Evolutionary conservation across 2,113 vertebrate species (phyloP).

Genomic region (Amblyornis subalaris): DNA sequence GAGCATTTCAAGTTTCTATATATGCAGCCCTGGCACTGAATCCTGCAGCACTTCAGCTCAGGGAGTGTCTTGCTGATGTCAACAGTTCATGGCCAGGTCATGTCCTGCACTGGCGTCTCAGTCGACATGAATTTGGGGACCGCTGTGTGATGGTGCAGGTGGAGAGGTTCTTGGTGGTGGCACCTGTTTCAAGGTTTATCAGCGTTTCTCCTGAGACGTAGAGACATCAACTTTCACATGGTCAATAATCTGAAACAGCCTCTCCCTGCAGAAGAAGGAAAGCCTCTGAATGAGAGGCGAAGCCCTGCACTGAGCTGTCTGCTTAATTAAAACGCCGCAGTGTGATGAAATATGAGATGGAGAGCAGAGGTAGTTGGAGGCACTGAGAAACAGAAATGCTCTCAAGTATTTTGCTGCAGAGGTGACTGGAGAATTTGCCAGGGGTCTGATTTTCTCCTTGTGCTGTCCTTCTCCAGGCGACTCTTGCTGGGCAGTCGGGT

Average conservation of each 20-base stretch:
- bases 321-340: neutral
- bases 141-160: neutral
- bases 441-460: neutral
- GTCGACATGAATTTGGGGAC: neutral
- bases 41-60: neutral
- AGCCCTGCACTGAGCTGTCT: neutral
- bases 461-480: neutral
- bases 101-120: neutral
- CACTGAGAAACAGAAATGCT: neutral
- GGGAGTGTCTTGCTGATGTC: neutral
- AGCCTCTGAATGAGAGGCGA: neutral
- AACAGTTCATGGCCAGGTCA: neutral
- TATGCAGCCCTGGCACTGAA: neutral
- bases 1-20: neutral
- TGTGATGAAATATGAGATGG: neutral
- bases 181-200: neutral
- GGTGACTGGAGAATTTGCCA: neutral
- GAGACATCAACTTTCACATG: neutral
- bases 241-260: neutral
- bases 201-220: neutral
- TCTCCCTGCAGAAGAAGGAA: neutral
- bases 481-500: fast-evolving
- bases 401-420: neutral
- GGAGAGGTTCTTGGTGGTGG: neutral
- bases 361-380: neutral